phyloP scores from a whole-genome alignment of 2,113 vertebrate genomes.

The Phalacrocorax pelagicus region DNA sequence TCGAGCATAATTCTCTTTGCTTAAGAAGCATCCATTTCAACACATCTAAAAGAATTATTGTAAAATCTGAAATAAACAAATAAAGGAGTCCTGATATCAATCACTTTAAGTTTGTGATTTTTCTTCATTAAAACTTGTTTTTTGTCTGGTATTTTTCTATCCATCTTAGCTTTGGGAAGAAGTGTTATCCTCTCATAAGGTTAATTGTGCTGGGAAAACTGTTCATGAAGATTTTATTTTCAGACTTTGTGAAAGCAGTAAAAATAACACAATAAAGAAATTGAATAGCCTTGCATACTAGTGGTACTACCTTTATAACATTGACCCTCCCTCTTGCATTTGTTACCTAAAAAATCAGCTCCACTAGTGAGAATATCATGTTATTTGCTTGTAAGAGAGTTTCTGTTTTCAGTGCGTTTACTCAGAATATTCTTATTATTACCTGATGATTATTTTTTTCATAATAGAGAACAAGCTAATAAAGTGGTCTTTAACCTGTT shows the following conservation, averaged over 20 bases:
- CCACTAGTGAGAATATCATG: not conserved
- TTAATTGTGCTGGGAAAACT: not conserved
- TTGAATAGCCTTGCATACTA: not conserved
- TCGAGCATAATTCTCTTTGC: not conserved
- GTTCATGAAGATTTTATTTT: not conserved
- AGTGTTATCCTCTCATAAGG: not conserved
- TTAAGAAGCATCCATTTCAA: not conserved
- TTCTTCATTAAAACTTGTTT: not conserved
- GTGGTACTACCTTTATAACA: not conserved
- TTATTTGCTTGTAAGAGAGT: not conserved
- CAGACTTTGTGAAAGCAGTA: not conserved
- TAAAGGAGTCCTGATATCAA: not conserved
- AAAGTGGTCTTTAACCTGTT: not conserved
- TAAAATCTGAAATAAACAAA: not conserved
- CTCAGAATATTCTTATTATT: not conserved
- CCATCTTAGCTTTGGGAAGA: not conserved
- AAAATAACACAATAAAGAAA: not conserved
- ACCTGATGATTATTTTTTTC: not conserved
- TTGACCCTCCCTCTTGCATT: not conserved
- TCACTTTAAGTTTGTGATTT: rapidly evolving
- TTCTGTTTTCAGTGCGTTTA: not conserved
- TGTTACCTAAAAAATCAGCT: not conserved
- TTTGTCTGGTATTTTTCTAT: not conserved
- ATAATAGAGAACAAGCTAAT: not conserved
- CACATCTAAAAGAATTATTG: not conserved